phyloP scores from a whole-genome alignment of 2,888 invertebrate species.

The Chromoteleia sp. region DNA sequence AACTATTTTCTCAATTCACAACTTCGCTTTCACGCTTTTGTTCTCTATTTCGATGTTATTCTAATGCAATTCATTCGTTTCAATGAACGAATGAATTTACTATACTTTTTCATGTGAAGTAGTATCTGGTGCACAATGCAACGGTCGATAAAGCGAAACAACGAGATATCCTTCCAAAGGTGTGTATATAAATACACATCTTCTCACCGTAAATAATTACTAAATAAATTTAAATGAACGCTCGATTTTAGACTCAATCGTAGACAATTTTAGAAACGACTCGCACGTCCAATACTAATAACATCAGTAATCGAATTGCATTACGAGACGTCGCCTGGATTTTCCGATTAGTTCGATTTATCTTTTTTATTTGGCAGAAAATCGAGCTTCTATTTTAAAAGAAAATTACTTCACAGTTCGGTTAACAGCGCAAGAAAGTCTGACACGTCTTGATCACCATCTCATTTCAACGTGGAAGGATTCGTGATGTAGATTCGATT shows the following conservation, averaged over 20 bases:
- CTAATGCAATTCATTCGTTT: slow-evolving; percentile 31
- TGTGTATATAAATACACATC: slow-evolving; percentile 3
- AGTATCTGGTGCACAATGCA: slow-evolving; percentile 21
- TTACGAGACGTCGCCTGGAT: background rate
- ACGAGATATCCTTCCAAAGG: background rate
- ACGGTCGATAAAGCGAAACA: slow-evolving; percentile 33
- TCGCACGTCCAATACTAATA: background rate
- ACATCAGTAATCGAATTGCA: background rate
- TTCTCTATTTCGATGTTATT: slow-evolving; percentile 17
- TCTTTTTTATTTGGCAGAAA: slow-evolving; percentile 25
- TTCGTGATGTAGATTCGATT: slow-evolving; percentile 4
- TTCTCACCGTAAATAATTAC: background rate
- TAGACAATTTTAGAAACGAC: background rate
- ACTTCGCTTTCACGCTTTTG: slow-evolving; percentile 18
- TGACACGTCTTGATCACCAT: slow-evolving; percentile 9
- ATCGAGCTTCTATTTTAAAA: slow-evolving; percentile 41
- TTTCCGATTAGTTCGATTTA: background rate
- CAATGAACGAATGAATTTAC: too few relatives aligned
- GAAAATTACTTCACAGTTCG: slow-evolving; percentile 13
- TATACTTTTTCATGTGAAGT: slow-evolving; percentile 12
- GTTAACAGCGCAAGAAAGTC: slow-evolving; percentile 7
- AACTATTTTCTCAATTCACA: slow-evolving; percentile 27
- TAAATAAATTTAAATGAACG: background rate
- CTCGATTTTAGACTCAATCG: too few relatives aligned
- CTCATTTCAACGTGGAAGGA: background rate